Base-by-base conservation (phyloP, 1,140 invertebrate genomes). In the Callitettix versicolor region DNA sequence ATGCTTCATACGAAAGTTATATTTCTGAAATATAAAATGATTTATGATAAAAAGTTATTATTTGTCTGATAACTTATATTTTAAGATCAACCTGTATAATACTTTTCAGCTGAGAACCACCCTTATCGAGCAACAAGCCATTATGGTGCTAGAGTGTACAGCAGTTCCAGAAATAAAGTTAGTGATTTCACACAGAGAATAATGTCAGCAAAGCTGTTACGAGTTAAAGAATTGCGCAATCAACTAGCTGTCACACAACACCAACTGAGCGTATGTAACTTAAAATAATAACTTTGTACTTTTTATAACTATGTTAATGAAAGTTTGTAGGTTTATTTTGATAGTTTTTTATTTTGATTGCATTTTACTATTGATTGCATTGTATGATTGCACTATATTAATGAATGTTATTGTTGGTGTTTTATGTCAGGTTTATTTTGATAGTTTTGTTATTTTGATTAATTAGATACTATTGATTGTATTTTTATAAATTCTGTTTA, bases 201-300 rank as follows among this genome's bases (percentile, higher is more conserved):
- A 48, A 69, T 84, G 53, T 88, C 85, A 0, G 85, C 85, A 2
- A 85, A 86, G 70, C 78, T 85, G 58, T 71, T 87, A 53, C 74
- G 82, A 24, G 71, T 85, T 1, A 85, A 86, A 64, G 79, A 83
- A 53, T 68, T 88, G 43, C 85, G 88, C 70, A 89, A 86, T 68
- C 84, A 88, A 69, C 64, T 89, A 48, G 78, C 84, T 24, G 84
- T 87, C 69, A 84, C 84, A 11, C 85, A 87, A 65, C 83, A 78
- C 60, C 84, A 85, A 66, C 73, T 88, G 24, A 79, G 84, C 68
- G 83, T 84, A 68, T 70, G 66, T 68, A 20, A 22, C 21, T 54
- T 42, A 11, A 18, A 54, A 53, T 38, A 36, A 49, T 24, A 34
- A 40, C 36, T 20, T 26, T 2, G 12, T 12, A 38, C 30, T 42